These are phyloP conservation scores for Andrena minutula DNA, from an alignment of 2,888 invertebrate genomes.

Conservation along the genomic window DNA sequence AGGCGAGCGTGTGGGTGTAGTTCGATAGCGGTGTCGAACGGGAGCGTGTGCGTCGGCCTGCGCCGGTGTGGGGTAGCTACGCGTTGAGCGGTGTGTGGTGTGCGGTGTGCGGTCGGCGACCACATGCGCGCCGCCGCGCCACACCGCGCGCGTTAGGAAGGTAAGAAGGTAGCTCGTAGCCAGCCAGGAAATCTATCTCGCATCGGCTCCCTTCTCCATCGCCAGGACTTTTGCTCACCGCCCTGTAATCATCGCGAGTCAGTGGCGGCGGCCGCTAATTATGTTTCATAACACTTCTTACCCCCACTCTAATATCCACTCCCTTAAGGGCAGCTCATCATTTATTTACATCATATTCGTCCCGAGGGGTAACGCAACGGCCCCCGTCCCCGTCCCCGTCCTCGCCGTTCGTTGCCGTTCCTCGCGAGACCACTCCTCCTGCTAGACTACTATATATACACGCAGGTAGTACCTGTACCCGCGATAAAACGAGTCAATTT, in stretches of 20 bases:
- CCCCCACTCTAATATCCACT: constrained; percentile 83
- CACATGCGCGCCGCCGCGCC: constrained; percentile 36
- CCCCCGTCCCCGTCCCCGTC: constrained; percentile 33
- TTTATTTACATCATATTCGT: constrained; percentile 85
- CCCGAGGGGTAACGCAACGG: constrained; percentile 76
- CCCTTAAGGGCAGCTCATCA: constrained; percentile 84
- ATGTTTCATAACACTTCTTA: constrained; percentile 85
- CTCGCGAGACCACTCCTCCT: not conserved
- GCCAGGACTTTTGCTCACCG: constrained; percentile 82
- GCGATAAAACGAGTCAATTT: no score
- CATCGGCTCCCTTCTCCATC: constrained; percentile 71
- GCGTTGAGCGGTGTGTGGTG: not conserved
- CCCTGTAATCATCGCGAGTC: constrained; percentile 85
- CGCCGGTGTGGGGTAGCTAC: not conserved
- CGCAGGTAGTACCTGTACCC: no score
- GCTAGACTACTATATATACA: not conserved
- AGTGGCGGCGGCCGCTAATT: constrained; percentile 85
- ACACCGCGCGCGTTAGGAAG: constrained; percentile 54
- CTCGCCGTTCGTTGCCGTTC: constrained; percentile 12
- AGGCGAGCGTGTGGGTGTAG: constrained; percentile 28
- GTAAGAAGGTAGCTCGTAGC: constrained; percentile 77
- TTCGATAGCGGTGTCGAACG: constrained; percentile 9
- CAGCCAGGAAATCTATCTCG: constrained; percentile 82
- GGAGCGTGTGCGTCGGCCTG: not conserved
- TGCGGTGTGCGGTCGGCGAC: constrained; percentile 40